These are phyloP conservation scores for Megathymus violae DNA, from an alignment of 1,140 invertebrate genomes.

Conservation along the genomic window DNA sequence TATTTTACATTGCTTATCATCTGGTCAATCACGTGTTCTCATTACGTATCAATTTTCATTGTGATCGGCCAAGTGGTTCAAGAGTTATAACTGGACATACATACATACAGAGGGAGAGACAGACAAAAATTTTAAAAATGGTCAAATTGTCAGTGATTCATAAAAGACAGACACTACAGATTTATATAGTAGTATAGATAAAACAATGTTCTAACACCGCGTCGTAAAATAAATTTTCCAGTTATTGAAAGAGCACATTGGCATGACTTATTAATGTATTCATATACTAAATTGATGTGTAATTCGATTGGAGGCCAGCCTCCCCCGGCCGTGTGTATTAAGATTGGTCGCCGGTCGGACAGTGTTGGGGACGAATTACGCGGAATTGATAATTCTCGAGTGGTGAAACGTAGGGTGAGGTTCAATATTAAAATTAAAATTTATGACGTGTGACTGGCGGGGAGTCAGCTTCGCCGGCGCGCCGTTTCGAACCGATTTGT, in stretches of 20 bases:
- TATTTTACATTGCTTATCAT: too few relatives aligned
- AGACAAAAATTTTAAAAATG: too few relatives aligned
- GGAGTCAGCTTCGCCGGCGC: constrained; percentile 1
- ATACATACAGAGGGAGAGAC: too few relatives aligned
- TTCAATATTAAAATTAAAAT: constrained; percentile 79
- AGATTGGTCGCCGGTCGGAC: constrained; percentile 22
- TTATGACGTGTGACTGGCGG: constrained; percentile 71
- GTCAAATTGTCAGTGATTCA: too few relatives aligned
- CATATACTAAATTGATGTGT: constrained; percentile 33
- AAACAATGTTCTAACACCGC: constrained; percentile 14
- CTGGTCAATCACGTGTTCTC: too few relatives aligned
- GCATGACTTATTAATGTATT: constrained; percentile 34
- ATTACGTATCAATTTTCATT: too few relatives aligned
- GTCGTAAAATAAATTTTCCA: constrained; percentile 22
- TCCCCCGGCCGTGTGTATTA: constrained; percentile 27
- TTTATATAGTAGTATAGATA: not conserved
- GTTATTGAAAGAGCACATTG: constrained; percentile 31
- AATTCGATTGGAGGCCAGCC: constrained; percentile 28
- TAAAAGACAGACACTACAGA: too few relatives aligned
- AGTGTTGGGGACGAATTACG: constrained; percentile 31
- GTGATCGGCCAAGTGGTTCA: too few relatives aligned
- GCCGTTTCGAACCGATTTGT: constrained; percentile 74
- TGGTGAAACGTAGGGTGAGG: constrained; percentile 45
- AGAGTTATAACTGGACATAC: too few relatives aligned
- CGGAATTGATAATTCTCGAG: constrained; percentile 42